Evolutionary conservation across 2,797 vertebrate species (phyloP).

Genomic region (Danio tinwini): DNA sequence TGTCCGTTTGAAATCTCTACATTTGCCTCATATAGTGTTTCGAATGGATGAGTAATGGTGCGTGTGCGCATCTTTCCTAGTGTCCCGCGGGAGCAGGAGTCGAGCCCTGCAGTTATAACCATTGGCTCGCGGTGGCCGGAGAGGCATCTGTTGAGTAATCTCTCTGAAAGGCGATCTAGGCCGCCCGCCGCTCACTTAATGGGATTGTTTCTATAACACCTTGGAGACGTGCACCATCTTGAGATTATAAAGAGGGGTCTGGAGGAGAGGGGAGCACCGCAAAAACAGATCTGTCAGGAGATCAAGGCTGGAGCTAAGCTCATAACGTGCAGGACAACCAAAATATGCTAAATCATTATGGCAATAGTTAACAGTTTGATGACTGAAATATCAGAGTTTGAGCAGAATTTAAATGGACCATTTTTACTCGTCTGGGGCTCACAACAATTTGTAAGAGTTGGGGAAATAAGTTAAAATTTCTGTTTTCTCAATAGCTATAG

Average conservation of each 20-base stretch:
- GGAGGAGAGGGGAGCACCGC: slow-evolving; percentile 20
- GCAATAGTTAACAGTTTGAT: no score
- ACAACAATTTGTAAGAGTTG: no score
- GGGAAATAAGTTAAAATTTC: no score
- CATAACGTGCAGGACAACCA: slow-evolving; percentile 8
- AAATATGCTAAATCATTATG: slow-evolving; percentile 7
- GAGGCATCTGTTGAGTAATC: slow-evolving; percentile 76
- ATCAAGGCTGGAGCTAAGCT: slow-evolving; percentile 26
- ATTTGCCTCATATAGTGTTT: slow-evolving; percentile 54
- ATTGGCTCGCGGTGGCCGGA: slow-evolving; percentile 60
- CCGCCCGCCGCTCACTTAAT: slow-evolving; percentile 68
- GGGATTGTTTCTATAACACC: slow-evolving; percentile 72
- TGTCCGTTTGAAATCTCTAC: slow-evolving; percentile 41
- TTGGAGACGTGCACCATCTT: slow-evolving; percentile 63
- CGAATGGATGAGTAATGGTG: slow-evolving; percentile 35
- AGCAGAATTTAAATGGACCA: no score
- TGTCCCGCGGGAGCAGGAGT: slow-evolving; percentile 61
- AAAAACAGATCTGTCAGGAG: slow-evolving; percentile 21
- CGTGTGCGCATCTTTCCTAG: slow-evolving; percentile 42
- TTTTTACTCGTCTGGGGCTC: no score
- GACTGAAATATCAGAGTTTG: no score
- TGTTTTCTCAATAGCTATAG: no score
- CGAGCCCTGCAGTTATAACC: slow-evolving; percentile 66
- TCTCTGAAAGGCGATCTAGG: slow-evolving; percentile 73
- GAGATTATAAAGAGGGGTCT: slow-evolving; percentile 58